These are phyloP conservation scores for Cyclargus thomasi DNA, from an alignment of 1,140 invertebrate species.

Conservation along the genomic window DNA sequence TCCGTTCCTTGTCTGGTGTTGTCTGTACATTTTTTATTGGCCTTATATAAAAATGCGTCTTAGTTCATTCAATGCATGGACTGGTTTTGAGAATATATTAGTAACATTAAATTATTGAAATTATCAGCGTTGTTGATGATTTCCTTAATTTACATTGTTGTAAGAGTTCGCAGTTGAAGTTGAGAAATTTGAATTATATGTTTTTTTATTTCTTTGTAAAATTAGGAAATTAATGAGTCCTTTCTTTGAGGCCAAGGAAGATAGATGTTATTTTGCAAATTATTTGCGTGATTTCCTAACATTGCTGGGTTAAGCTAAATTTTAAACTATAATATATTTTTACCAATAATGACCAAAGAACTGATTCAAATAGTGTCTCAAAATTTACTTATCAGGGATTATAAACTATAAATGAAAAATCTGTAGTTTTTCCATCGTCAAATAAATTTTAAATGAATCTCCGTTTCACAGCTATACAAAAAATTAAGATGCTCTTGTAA, in stretches of 20 bases:
- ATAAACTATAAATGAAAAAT: neutral
- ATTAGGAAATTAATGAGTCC: too few relatives aligned
- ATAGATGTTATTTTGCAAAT: too few relatives aligned
- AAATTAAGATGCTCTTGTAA: slow-evolving; percentile 50
- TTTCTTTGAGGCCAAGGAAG: too few relatives aligned
- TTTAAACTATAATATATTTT: too few relatives aligned
- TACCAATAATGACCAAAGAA: too few relatives aligned
- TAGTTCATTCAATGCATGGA: slow-evolving; percentile 21
- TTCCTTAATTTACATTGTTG: neutral
- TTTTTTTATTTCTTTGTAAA: too few relatives aligned
- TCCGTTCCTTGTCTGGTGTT: slow-evolving; percentile 25
- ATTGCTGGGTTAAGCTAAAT: too few relatives aligned
- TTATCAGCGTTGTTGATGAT: neutral
- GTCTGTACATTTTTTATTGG: slow-evolving; percentile 36
- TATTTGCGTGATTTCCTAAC: too few relatives aligned
- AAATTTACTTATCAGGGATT: neutral
- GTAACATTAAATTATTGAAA: neutral
- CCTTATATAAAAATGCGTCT: slow-evolving; percentile 23
- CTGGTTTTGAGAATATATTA: slow-evolving; percentile 14
- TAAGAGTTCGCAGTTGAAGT: neutral
- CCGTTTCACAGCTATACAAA: slow-evolving; percentile 24
- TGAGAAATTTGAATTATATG: too few relatives aligned
- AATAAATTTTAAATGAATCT: slow-evolving; percentile 7
- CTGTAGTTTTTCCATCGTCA: neutral
- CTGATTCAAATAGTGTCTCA: neutral